These are phyloP conservation scores for Caenorhabditis brenneri DNA, from an alignment of 1,140 invertebrate genomes.

Conservation along the genomic window DNA sequence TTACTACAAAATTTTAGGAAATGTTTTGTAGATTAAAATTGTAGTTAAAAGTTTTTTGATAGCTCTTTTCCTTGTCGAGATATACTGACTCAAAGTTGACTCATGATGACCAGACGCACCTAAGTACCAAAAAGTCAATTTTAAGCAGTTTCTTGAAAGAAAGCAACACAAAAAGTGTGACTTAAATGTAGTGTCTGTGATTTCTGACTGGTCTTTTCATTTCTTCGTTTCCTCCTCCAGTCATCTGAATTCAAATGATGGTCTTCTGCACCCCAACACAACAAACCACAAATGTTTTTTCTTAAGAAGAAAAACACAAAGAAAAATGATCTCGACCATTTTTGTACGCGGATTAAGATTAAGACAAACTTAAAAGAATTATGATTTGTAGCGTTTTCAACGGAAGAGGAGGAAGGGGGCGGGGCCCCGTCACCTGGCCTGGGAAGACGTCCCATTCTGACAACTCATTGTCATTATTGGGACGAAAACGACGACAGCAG, in stretches of 20 bases:
- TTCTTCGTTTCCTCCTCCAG: background rate
- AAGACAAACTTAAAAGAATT: background rate
- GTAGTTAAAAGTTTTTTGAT: background rate
- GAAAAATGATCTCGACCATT: slow-evolving; percentile 9
- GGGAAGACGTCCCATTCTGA: slow-evolving; percentile 1
- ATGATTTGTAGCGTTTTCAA: slow-evolving; percentile 27
- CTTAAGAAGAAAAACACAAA: too few relatives aligned
- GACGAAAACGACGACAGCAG: background rate
- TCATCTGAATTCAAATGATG: background rate
- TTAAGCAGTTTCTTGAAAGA: background rate
- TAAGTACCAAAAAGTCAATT: background rate
- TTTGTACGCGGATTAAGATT: background rate
- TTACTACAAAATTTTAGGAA: background rate
- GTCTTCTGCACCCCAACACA: background rate
- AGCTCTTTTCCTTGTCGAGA: background rate
- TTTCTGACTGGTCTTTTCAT: background rate
- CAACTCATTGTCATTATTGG: slow-evolving; percentile 13
- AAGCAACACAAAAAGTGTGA: slow-evolving; percentile 5
- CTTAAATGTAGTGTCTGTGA: background rate
- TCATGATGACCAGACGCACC: too few relatives aligned
- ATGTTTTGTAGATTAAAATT: background rate
- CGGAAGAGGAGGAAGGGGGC: background rate
- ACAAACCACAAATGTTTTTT: background rate
- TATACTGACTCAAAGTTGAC: background rate
- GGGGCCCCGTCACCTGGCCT: background rate